These are phyloP conservation scores for Pissodes strobi DNA, from an alignment of 1,140 invertebrate genomes.

Conservation along the genomic window DNA sequence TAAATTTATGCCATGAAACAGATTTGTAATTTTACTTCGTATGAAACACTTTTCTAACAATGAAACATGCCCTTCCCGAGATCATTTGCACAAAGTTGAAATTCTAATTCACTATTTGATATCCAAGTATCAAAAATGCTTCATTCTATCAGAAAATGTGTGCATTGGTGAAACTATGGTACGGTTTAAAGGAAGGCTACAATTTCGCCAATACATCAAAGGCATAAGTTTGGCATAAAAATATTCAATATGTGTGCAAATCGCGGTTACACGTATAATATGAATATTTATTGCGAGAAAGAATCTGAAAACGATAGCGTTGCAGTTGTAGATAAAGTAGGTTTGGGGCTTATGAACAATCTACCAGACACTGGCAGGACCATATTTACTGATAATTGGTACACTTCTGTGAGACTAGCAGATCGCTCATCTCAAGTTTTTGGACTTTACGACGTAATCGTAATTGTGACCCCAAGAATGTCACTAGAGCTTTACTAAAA, in stretches of 20 bases:
- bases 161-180: neutral
- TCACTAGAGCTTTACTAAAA: neutral
- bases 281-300: neutral
- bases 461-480: neutral
- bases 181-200: neutral
- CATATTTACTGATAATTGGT: neutral
- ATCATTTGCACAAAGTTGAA: neutral
- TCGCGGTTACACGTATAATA: neutral
- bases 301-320: neutral
- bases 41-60: neutral
- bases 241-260: neutral
- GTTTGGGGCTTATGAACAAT: neutral
- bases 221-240: neutral
- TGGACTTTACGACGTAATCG: neutral
- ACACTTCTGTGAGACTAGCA: neutral
- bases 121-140: neutral
- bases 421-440: neutral
- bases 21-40: neutral
- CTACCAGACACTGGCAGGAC: neutral
- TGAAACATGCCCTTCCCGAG: neutral
- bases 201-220: neutral
- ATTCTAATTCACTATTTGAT: neutral
- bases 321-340: neutral
- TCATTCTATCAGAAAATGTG: neutral
- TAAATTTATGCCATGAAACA: neutral